A percentile compares a stretch with the other conserved stretches of the same genome.
Conservation (phyloP, 2,113 vertebrate genomes). For the Tragelaphus scriptus region DNA sequence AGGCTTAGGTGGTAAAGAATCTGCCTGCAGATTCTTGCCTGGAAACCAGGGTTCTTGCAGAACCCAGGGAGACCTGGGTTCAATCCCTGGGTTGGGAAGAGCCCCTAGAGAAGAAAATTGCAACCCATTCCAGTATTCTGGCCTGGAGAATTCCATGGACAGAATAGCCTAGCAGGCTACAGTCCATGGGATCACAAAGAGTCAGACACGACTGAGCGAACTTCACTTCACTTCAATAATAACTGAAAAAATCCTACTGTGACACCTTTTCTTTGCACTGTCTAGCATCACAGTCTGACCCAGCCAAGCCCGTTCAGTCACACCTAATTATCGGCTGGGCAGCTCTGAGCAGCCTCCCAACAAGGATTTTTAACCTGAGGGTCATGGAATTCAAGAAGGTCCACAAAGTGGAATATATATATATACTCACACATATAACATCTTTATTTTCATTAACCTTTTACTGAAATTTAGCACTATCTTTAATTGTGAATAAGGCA, state of each 20-base stretch:
- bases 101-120: not conserved
- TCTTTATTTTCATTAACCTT: not conserved
- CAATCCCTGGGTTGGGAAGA: not conserved
- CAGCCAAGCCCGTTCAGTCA: not conserved
- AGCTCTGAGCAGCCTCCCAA: not conserved
- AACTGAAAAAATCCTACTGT: not conserved
- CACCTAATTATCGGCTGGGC: not conserved
- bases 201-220: not conserved
- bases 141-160: not conserved
- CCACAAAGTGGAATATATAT: not conserved
- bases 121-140: not conserved
- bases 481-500: conserved; percentile 4
- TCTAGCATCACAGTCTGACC: not conserved
- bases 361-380: not conserved
- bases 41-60: not conserved
- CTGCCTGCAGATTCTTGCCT: not conserved
- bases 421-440: not conserved
- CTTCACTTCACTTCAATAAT: not conserved
- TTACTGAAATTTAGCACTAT: not conserved
- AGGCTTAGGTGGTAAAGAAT: not conserved
- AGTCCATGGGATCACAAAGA: not conserved
- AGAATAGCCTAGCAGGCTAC: not conserved
- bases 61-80: not conserved
- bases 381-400: not conserved
- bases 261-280: not conserved